Percentiles rank a stretch among this genome's conserved stretches.
phyloP scores from a whole-genome alignment of 1,140 invertebrate species.

The Macrosteles quadrilineatus region DNA sequence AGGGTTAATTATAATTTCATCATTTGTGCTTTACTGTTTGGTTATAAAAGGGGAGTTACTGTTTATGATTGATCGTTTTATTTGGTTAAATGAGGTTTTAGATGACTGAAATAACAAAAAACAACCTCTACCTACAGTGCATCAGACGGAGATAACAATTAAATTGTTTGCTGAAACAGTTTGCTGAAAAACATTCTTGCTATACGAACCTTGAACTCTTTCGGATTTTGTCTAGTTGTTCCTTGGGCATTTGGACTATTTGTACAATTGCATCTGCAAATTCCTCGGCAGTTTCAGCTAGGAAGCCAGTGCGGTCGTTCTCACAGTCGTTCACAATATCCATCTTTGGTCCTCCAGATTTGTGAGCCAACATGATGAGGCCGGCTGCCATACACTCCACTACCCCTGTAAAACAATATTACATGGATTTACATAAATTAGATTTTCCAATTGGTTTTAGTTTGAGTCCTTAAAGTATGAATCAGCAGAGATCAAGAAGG shows the following conservation, averaged over 20 bases:
- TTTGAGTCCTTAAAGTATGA: too few species aligned
- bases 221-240: conserved; percentile 65
- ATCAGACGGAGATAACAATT: not conserved
- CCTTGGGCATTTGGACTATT: conserved; percentile 67
- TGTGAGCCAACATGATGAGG: conserved; percentile 90
- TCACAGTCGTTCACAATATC: conserved; percentile 87
- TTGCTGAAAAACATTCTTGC: not conserved
- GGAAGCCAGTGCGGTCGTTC: conserved; percentile 73
- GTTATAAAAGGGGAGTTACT: not conserved
- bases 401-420: too few species aligned
- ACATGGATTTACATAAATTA: too few species aligned
- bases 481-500: too few species aligned
- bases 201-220: conserved; percentile 66
- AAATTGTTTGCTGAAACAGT: not conserved
- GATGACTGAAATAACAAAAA: not conserved
- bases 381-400: conserved; percentile 99
- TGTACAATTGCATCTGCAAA: conserved; percentile 77
- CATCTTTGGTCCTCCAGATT: conserved; percentile 88
- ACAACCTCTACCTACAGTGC: not conserved
- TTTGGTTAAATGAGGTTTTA: not conserved
- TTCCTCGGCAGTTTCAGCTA: conserved; percentile 76
- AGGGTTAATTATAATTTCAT: not conserved
- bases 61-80: not conserved
- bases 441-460: too few species aligned
- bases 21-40: not conserved